Conservation (phyloP, 2,797 vertebrate genomes). For the Squalus acanthias region DNA sequence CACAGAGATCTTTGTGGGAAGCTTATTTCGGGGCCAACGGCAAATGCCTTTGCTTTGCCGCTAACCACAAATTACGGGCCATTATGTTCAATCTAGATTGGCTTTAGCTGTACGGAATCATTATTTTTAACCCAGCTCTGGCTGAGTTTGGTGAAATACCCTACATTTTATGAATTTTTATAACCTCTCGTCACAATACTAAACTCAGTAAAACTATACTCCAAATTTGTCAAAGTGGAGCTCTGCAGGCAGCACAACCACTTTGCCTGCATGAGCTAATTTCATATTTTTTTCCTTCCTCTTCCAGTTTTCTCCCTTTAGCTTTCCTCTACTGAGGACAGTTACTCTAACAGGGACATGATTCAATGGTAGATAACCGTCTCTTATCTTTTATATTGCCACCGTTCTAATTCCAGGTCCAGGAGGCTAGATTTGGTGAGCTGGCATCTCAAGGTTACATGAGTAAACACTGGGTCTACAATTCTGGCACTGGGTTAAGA, state of each 20-base stretch:
- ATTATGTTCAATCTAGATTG: background rate
- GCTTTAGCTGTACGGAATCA: background rate
- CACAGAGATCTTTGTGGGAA: too few relatives aligned
- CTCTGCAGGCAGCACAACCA: background rate
- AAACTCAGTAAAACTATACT: background rate
- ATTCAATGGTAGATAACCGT: background rate
- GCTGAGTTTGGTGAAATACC: background rate
- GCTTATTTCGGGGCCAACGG: too few relatives aligned
- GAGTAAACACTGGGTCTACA: background rate
- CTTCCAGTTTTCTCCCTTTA: background rate
- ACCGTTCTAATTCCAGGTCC: background rate
- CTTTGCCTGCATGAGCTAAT: background rate
- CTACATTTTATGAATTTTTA: background rate
- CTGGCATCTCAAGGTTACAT: background rate
- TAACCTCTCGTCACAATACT: background rate
- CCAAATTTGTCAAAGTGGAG: background rate
- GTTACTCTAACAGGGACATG: background rate
- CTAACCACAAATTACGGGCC: too few relatives aligned
- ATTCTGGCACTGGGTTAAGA: background rate
- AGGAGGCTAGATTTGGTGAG: background rate
- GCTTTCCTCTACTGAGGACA: background rate
- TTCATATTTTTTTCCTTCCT: background rate
- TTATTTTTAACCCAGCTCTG: background rate
- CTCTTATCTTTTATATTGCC: background rate
- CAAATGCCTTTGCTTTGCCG: too few relatives aligned